Percentiles rank a stretch among this genome's conserved stretches.
phyloP scores from a whole-genome alignment of 1,140 invertebrate genomes.

The Orussus abietinus region DNA sequence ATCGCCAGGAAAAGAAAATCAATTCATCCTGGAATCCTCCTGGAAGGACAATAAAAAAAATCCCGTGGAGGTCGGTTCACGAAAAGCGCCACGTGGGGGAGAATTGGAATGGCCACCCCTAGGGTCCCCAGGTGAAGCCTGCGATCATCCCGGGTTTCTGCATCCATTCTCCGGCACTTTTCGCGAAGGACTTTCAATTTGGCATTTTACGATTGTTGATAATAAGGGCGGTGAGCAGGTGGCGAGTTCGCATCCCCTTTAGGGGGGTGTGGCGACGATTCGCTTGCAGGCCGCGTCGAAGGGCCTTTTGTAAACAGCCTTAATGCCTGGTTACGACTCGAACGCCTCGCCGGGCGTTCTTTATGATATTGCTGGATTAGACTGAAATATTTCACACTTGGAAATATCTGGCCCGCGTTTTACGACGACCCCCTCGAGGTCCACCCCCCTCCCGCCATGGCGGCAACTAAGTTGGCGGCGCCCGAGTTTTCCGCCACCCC shows the following conservation, averaged over 20 bases:
- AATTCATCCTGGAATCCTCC: too few species aligned
- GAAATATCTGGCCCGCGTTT: constrained; percentile 47
- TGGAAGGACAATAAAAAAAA: too few species aligned
- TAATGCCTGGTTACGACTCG: constrained; percentile 52
- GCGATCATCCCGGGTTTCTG: too few species aligned
- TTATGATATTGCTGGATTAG: constrained; percentile 56
- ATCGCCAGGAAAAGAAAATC: too few species aligned
- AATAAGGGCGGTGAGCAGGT: constrained; percentile 49
- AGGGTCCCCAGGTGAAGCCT: too few species aligned
- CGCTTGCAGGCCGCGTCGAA: constrained; percentile 31
- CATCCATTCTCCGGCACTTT: too few species aligned
- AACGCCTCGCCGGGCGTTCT: constrained; percentile 35
- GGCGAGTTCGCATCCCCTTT: constrained; percentile 35
- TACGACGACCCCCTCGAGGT: constrained; percentile 32
- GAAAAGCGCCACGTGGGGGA: too few species aligned
- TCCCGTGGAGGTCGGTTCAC: too few species aligned
- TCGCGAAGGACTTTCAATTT: constrained; percentile 48
- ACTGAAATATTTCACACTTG: constrained; percentile 54
- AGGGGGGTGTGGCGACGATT: constrained; percentile 29
- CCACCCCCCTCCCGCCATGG: constrained; percentile 5
- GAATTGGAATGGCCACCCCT: too few species aligned
- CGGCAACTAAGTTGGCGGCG: too few species aligned
- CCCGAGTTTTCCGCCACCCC: too few species aligned
- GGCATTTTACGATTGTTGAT: constrained; percentile 55
- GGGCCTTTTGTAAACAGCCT: constrained; percentile 50